A percentile compares a stretch with the other conserved stretches of the same genome.
These are phyloP conservation scores for Drosophila melanogaster DNA, from an alignment of 1,140 invertebrate genomes.

Conservation along the genomic window Release_6_plus_ISO1_MT NT_033777.3:8255001-8255500, in stretches of 20 bases:
- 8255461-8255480: conserved; percentile 24
- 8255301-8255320: conserved; percentile 29
- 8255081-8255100: conserved; percentile 53
- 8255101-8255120: conserved; percentile 55
- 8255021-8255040: conserved; percentile 25
- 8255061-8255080: conserved; percentile 56
- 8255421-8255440: neutral
- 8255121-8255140: conserved; percentile 52
- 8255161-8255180: conserved; percentile 58
- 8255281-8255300: conserved; percentile 20
- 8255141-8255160: conserved; percentile 30
- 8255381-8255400: conserved; percentile 69
- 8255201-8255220: conserved; percentile 60
- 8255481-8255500: conserved; percentile 30
- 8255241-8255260: conserved; percentile 48
- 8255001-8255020: conserved; percentile 39
- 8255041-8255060: conserved; percentile 58
- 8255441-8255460: conserved; percentile 58
- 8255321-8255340: conserved; percentile 14
- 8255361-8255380: conserved; percentile 67
- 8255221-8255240: conserved; percentile 76
- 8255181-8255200: conserved; percentile 44
- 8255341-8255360: conserved; percentile 48
- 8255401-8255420: conserved; percentile 18
- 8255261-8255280: conserved; percentile 70